Base-by-base conservation (phyloP, 1,140 invertebrate species). In the Homalodisca vitripennis region DNA sequence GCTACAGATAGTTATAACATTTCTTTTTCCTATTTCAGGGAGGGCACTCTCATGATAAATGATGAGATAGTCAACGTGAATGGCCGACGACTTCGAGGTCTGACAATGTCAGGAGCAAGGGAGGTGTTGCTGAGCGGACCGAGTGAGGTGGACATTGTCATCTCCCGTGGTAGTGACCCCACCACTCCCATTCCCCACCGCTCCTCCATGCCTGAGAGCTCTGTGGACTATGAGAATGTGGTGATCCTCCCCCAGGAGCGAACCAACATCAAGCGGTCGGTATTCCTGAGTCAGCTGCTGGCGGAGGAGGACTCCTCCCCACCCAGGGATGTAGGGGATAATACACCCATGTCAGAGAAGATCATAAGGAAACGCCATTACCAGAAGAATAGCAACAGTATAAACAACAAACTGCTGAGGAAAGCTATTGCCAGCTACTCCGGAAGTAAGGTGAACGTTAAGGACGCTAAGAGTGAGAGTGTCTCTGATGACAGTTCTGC, bases 21-120 rank as follows among this genome's bases (percentile, higher is more conserved):
- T n/a, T n/a, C n/a, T n/a, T n/a, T n/a, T 70, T 67, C 71, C 70
- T 73, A 75, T 82, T 82, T 68, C 81, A 92, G 89, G 73, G 92
- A 93, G 77, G 91, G 91, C 0, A 85, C 87, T 3, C 77, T 95
- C 63, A 84, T 84, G 67, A 84, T 91, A 66, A 91, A 91, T 1
- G 93, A 95, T 79, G 91, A 94, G 80, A 86, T 95, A 22, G 79
- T 94, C 6, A 92, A 92, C 74, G 90, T 94, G 0, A 94, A 94
- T 78, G 92, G 92, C 0, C 83, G 85, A 72, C 82, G 87, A 74
- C 79, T 94, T 66, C 84, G 89, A 29, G 90, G 91, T 17, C 78
- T 93, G 20, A 87, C 85, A 13, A 89, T 93, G 82, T 80, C 87
- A 1, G 91, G 92, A 80, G 92, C 91, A 1, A 85, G 87, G 68